Percentiles rank a stretch among this genome's conserved stretches.
Evolutionary conservation across 2,888 invertebrate species (phyloP).

Genomic region (Orthosia cruda): DNA sequence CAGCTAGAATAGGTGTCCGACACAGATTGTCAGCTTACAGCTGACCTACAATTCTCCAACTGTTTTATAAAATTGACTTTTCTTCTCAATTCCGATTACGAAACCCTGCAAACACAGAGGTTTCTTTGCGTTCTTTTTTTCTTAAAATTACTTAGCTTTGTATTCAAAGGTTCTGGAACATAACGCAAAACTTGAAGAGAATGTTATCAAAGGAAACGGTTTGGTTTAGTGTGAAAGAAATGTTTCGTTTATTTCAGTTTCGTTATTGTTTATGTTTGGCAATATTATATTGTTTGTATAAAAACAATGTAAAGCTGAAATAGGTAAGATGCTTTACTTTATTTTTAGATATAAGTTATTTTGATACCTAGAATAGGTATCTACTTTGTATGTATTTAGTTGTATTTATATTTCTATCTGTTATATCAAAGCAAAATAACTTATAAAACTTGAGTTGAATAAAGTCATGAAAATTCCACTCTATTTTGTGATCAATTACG

Average conservation of each 20-base stretch:
- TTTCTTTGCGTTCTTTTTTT: conserved; percentile 56
- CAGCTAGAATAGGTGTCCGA: conserved; percentile 71
- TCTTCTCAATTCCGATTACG: conserved; percentile 51
- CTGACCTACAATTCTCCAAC: conserved; percentile 56
- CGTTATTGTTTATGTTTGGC: conserved; percentile 46
- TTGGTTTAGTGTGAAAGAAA: conserved; percentile 58
- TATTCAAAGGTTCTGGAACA: conserved; percentile 60
- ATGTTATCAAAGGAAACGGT: conserved; percentile 62
- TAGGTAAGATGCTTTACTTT: not conserved
- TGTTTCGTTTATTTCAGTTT: conserved; percentile 55
- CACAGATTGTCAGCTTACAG: conserved; percentile 71
- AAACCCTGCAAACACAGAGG: conserved; percentile 52
- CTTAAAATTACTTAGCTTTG: conserved; percentile 63
- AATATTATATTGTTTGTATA: conserved; percentile 44
- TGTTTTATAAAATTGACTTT: conserved; percentile 64
- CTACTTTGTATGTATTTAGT: not conserved
- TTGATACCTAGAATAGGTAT: not conserved
- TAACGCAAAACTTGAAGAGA: conserved; percentile 57
- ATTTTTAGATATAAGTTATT: conserved; percentile 5
- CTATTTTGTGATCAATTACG: conserved; percentile 20
- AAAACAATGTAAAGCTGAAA: conserved; percentile 31
- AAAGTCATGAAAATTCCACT: conserved; percentile 17
- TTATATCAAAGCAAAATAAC: conserved; percentile 1
- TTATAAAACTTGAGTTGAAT: conserved; percentile 11
- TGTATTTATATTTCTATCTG: not conserved